These are phyloP conservation scores for Saturnia pavonia DNA, from an alignment of 2,888 invertebrate species.

Conservation along the genomic window DNA sequence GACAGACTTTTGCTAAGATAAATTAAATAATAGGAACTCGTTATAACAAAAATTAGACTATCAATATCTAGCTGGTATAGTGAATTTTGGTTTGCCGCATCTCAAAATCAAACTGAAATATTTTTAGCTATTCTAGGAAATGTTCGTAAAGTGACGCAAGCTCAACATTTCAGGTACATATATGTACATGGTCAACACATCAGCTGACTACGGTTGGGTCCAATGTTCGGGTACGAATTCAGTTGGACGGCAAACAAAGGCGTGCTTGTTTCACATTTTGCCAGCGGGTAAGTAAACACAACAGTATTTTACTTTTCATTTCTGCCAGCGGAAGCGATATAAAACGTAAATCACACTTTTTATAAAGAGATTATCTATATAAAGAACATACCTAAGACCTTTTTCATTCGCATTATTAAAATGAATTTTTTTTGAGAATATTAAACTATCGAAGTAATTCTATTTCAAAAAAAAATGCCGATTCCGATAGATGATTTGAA, in stretches of 20 bases:
- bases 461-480: too few relatives aligned
- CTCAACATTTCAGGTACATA: conserved; percentile 57
- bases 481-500: too few relatives aligned
- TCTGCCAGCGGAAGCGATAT: neutral
- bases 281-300: conserved; percentile 79
- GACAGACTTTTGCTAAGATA: too few relatives aligned
- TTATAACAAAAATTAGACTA: too few relatives aligned
- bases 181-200: conserved; percentile 80
- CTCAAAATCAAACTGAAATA: neutral
- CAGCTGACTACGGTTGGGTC: conserved; percentile 89
- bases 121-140: neutral
- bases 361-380: neutral
- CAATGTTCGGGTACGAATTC: conserved; percentile 88
- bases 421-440: too few relatives aligned
- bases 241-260: conserved; percentile 86
- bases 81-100: neutral
- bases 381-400: neutral
- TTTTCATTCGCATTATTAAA: neutral
- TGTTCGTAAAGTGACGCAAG: neutral
- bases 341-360: neutral
- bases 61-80: too few relatives aligned
- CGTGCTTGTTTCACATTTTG: conserved; percentile 88
- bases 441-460: too few relatives aligned
- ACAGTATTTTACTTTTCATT: neutral
- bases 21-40: too few relatives aligned